Evolutionary conservation across 2,797 vertebrate genomes (phyloP).

Genomic region (Mormyrus hasselquistii): DNA sequence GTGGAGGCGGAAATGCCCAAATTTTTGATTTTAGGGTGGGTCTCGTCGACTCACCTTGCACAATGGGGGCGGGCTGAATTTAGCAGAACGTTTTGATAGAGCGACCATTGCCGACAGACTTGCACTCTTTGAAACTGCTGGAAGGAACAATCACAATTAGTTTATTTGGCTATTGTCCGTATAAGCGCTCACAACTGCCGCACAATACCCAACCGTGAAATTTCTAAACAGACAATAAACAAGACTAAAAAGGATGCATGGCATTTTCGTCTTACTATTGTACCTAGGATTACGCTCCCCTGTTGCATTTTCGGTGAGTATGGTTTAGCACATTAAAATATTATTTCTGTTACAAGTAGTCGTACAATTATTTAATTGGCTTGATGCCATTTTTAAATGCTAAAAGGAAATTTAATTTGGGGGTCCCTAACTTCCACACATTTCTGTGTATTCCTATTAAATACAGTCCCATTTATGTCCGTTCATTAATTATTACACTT

Average conservation of each 20-base stretch:
- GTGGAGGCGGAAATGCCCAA: neutral
- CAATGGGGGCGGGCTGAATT: constrained; percentile 4
- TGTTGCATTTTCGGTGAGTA: constrained; percentile 19
- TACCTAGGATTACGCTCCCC: neutral
- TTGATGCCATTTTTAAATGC: neutral
- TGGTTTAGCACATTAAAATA: neutral
- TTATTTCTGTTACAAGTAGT: neutral
- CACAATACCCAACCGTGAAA: neutral
- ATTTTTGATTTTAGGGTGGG: neutral
- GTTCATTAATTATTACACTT: neutral
- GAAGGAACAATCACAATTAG: neutral
- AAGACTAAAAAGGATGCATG: neutral
- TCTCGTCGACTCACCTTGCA: constrained; percentile 1
- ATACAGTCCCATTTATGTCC: neutral
- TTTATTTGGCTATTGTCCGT: neutral
- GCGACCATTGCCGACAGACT: neutral
- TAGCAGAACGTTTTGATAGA: neutral
- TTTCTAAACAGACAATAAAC: neutral
- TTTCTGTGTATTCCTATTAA: neutral
- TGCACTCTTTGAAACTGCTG: neutral
- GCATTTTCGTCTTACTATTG: neutral
- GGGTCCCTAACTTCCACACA: neutral
- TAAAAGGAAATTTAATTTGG: neutral
- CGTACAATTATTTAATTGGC: neutral
- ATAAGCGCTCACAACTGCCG: neutral